Base-by-base conservation (phyloP, 2,888 invertebrate species). In the Tipula lateralis region DNA sequence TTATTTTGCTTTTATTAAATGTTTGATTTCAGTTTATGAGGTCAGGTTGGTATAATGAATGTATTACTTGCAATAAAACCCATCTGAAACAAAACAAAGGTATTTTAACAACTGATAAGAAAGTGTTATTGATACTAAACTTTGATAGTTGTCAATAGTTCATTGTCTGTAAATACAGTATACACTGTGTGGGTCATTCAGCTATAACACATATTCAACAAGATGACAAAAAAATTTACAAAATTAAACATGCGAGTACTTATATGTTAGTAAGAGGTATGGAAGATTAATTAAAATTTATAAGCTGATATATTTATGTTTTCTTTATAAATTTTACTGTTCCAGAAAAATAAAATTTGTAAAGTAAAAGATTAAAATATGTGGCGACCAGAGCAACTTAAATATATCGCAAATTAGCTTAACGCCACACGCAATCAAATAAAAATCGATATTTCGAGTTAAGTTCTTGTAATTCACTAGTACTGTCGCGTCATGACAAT, bases 221-320 rank as follows among this genome's bases (percentile, higher is more conserved):
- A 66, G 66, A 66, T 66, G 24, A 19, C 19, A 66, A 66, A 44
- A 4, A 44, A 44, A n/a, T n/a, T n/a, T n/a, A n/a, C n/a, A n/a
- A n/a, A 44, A 19, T 19, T 24, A 24, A 66, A 66, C 44, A 50
- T 50, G 16, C 44, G 16, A n/a, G n/a, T 36, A 36, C 34, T 9
- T 36, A 44, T n/a, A 44, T 16, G 16, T n/a, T 4, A 66, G n/a
- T n/a, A 66, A 66, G 9, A 24, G 66, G 66, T 66, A 66, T 24
- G 24, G 16, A 66, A 66, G 66, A 66, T 66, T 66, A 66, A 66
- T 66, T 66, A 66, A 66, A 66, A 66, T 66, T 66, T 66, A 66
- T 66, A 19, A 66, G 24, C 66, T 66, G 66, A 66, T 24, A 66
- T 66, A 66, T 66, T 66, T 66, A 24, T 66, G 66, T 66, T 66